Base-by-base conservation (phyloP, 1,140 invertebrate species). In the Galleria mellonella region DNA sequence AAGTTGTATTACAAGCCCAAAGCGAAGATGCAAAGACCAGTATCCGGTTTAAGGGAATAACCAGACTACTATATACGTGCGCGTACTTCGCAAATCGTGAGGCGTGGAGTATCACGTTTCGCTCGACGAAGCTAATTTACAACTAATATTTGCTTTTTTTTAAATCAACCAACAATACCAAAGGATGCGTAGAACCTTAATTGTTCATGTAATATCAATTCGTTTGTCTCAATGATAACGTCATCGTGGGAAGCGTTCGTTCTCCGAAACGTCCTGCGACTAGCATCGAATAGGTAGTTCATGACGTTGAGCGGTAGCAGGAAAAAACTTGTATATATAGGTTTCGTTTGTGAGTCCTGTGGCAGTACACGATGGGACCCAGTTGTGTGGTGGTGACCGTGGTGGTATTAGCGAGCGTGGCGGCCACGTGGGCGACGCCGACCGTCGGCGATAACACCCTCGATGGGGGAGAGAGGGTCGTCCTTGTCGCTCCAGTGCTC, bases 241-340 rank as follows among this genome's bases (percentile, higher is more conserved):
- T 79, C 75, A 74, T 63, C 55, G 61, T 76, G 68, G 62, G 65
- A 77, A 72, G 32, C 32, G 42, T 15, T 9, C 46, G 50, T 60
- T 62, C 51, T 43, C 15, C 47, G 62, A 50, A 61, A 30, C 59
- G 44, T 72, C 64, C 68, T 59, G 61, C 55, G 48, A 39, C 36
- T 23, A 23, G 27, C 11, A 33, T 55, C 47, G 10, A 45, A 39
- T 60, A 55, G 38, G 45, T 55, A 48, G 43, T 56, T 41, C 33
- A 55, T 79, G 73, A 83, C 72, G 75, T 77, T 36, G 41, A 37
- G 44, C 57, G 66, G 60, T 51, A 62, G 54, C 55, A 59, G 57
- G 52, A 75, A 77, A 23, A 76, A 76, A 57, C 73, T 51, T 46
- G 54, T 84, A 84, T 84, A 84, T 74, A 84, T 83, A 81, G 70